These are phyloP conservation scores for Lacanobia oleracea DNA, from an alignment of 2,888 invertebrate species.

Conservation along the genomic window DNA sequence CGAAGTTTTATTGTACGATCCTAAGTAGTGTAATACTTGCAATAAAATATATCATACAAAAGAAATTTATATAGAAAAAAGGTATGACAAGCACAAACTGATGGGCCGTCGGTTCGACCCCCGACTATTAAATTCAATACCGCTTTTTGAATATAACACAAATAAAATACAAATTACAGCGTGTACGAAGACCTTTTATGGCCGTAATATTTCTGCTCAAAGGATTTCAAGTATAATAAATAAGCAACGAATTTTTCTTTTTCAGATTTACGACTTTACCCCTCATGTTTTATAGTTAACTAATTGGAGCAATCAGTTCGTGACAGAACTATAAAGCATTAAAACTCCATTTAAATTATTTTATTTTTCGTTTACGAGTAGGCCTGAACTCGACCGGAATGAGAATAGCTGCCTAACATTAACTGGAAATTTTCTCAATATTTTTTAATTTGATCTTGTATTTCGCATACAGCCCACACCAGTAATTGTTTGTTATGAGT, in stretches of 20 bases:
- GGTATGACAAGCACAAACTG: constrained; percentile 45
- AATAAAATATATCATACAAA: constrained; percentile 69
- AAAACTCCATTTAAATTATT: constrained; percentile 74
- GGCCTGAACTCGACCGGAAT: constrained; percentile 47
- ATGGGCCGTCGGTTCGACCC: constrained; percentile 42
- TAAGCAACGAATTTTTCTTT: constrained; percentile 71
- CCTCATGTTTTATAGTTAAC: constrained; percentile 80
- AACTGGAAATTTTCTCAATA: constrained; percentile 43
- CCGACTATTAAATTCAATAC: constrained; percentile 73
- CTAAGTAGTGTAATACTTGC: constrained; percentile 61
- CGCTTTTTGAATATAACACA: constrained; percentile 69
- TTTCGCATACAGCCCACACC: constrained; percentile 18
- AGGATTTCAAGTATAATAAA: constrained; percentile 71
- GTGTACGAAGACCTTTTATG: constrained; percentile 74
- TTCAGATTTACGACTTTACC: constrained; percentile 76
- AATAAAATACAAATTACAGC: constrained; percentile 69
- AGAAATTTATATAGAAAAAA: constrained; percentile 63
- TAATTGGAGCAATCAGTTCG: constrained; percentile 84
- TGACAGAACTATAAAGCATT: constrained; percentile 80
- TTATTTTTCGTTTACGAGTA: constrained; percentile 65
- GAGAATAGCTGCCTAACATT: constrained; percentile 43
- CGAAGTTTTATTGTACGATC: constrained; percentile 49
- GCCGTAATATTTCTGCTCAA: constrained; percentile 66
- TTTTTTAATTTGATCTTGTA: constrained; percentile 33
- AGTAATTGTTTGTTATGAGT: constrained; percentile 38